Conservation (phyloP, 2,888 invertebrate genomes). For the Hypselothyrea guttata region DNA sequence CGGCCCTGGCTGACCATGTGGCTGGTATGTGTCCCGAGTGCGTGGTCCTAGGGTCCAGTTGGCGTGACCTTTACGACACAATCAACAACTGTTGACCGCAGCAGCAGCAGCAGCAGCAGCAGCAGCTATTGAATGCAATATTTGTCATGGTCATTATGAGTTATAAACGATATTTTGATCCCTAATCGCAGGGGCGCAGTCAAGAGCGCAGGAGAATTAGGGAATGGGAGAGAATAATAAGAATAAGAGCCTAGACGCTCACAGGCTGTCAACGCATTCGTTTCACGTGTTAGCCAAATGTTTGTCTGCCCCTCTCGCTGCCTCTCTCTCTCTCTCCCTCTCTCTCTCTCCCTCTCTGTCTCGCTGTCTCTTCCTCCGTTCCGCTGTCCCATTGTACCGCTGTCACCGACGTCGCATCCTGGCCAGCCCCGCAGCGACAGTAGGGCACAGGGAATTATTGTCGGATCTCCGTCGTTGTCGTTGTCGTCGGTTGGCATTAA, state of each 20-base stretch:
- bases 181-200: slow-evolving; percentile 58
- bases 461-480: slow-evolving; percentile 19
- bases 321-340: not conserved
- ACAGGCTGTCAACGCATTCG: slow-evolving; percentile 73
- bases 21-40: slow-evolving; percentile 15
- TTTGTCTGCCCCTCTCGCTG: slow-evolving; percentile 25
- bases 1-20: slow-evolving; percentile 45
- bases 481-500: slow-evolving; percentile 68
- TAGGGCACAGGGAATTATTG: slow-evolving; percentile 50
- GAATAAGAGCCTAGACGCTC: slow-evolving; percentile 25
- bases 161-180: slow-evolving; percentile 75
- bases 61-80: slow-evolving; percentile 48
- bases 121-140: slow-evolving; percentile 46
- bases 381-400: not conserved
- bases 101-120: slow-evolving; percentile 1
- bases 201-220: slow-evolving; percentile 2
- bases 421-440: slow-evolving; percentile 43
- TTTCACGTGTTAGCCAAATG: slow-evolving; percentile 70
- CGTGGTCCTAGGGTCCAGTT: slow-evolving; percentile 22
- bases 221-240: not conserved
- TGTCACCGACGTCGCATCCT: slow-evolving; percentile 13
- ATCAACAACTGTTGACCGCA: slow-evolving; percentile 59
- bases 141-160: slow-evolving; percentile 72
- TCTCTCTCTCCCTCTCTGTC: not conserved
- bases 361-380: not conserved